phyloP scores from a whole-genome alignment of 2,888 invertebrate species.

The Sylvicola cinctus region DNA sequence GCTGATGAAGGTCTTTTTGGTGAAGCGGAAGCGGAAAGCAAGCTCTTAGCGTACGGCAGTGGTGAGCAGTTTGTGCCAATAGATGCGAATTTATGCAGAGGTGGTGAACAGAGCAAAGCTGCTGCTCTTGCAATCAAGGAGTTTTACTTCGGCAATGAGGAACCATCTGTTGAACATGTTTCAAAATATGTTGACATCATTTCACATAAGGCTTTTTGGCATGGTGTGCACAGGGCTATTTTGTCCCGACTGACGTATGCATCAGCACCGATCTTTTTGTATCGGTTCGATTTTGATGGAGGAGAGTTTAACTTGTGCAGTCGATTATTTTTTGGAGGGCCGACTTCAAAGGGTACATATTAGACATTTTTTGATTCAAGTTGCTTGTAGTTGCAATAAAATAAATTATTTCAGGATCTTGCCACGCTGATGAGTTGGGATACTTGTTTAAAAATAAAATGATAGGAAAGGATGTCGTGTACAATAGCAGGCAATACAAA shows the following conservation, averaged over 20 bases:
- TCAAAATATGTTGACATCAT: constrained; percentile 22
- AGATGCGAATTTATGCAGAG: constrained; percentile 8
- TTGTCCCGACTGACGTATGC: constrained; percentile 16
- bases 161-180: constrained; percentile 19
- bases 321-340: constrained; percentile 12
- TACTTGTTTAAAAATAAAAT: constrained; percentile 14
- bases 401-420: constrained; percentile 12
- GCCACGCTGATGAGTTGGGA: constrained; percentile 22
- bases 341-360: constrained; percentile 10
- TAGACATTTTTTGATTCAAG: not conserved
- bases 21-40: not conserved
- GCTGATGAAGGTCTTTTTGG: constrained; percentile 2
- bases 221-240: constrained; percentile 20
- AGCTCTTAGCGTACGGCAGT: not conserved
- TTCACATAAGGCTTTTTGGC: constrained; percentile 24
- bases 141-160: constrained; percentile 25
- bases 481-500: constrained; percentile 18
- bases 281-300: constrained; percentile 23
- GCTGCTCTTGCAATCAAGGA: constrained; percentile 19
- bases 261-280: constrained; percentile 18
- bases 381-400: not conserved
- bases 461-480: constrained; percentile 12
- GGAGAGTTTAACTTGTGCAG: constrained; percentile 9
- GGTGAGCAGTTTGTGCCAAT: not conserved
- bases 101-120: constrained; percentile 20